phyloP scores from a whole-genome alignment of 2,113 vertebrate genomes.

The Aythya baeri region DNA sequence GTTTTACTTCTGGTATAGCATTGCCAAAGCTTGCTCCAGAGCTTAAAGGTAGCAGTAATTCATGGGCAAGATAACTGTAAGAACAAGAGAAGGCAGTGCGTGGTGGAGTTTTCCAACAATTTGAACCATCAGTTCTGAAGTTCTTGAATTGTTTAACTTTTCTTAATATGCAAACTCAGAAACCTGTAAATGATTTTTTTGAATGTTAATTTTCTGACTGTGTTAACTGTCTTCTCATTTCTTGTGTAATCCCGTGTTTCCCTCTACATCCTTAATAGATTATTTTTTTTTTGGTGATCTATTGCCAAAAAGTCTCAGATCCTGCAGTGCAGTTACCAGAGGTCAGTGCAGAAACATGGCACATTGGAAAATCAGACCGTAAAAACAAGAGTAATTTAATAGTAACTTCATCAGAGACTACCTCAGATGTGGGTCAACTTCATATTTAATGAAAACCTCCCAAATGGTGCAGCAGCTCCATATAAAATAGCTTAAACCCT shows the following conservation, averaged over 20 bases:
- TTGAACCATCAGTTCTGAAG: not conserved
- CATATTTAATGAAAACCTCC: not conserved
- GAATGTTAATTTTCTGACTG: conserved; percentile 26
- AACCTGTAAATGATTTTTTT: not conserved
- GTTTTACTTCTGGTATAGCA: not conserved
- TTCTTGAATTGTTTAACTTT: not conserved
- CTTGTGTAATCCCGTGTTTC: conserved; percentile 40
- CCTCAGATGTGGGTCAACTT: not conserved
- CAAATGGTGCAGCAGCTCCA: not conserved
- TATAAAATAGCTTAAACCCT: not conserved
- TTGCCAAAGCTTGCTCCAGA: not conserved
- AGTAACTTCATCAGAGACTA: not conserved
- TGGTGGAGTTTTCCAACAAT: not conserved
- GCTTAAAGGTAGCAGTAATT: not conserved
- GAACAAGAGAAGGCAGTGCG: rapidly evolving
- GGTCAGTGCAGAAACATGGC: conserved; percentile 19
- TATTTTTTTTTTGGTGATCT: conserved; percentile 28
- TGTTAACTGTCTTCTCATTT: conserved; percentile 40
- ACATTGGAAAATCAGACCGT: conserved; percentile 20
- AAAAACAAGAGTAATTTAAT: conserved; percentile 14
- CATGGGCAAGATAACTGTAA: not conserved
- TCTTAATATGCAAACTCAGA: not conserved
- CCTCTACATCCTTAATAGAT: not conserved
- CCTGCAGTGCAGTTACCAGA: conserved; percentile 21
- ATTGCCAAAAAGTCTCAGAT: conserved; percentile 30